Percentiles rank a stretch among this genome's conserved stretches.
These are phyloP conservation scores for Oncorhynchus keta DNA, from an alignment of 2,113 vertebrate species.

Conservation along the genomic window DNA sequence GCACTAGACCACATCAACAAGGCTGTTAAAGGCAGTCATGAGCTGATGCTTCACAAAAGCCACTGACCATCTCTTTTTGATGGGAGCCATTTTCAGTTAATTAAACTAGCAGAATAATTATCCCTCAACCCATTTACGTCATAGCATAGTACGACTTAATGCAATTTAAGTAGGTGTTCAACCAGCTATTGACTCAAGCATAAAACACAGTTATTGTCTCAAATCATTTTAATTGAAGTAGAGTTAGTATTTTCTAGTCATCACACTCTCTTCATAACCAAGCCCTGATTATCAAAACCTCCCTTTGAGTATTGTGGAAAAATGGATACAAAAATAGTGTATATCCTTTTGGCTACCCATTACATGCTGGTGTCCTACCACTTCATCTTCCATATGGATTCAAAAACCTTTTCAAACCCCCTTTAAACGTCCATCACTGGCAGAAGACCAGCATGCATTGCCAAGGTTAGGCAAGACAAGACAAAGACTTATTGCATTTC, in stretches of 20 bases:
- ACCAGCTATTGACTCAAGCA: not conserved
- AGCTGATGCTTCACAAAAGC: not conserved
- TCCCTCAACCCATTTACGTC: not conserved
- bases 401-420: not conserved
- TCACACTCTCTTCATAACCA: no score
- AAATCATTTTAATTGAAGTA: no score
- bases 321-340: no score
- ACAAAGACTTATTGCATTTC: conserved; percentile 20
- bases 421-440: conserved; percentile 1
- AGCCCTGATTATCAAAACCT: no score
- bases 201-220: no score
- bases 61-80: not conserved
- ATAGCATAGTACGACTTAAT: not conserved
- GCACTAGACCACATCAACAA: not conserved
- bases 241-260: no score
- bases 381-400: not conserved
- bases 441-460: not conserved
- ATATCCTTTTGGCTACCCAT: not conserved
- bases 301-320: no score
- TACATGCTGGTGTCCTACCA: not conserved
- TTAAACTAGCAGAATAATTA: not conserved
- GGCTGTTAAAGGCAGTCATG: not conserved
- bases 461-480: conserved; percentile 26
- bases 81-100: no score
- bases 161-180: not conserved